Percentiles rank a stretch among this genome's conserved stretches.
Conservation (phyloP, 1,140 invertebrate species). For the Drosophila insularis region DNA sequence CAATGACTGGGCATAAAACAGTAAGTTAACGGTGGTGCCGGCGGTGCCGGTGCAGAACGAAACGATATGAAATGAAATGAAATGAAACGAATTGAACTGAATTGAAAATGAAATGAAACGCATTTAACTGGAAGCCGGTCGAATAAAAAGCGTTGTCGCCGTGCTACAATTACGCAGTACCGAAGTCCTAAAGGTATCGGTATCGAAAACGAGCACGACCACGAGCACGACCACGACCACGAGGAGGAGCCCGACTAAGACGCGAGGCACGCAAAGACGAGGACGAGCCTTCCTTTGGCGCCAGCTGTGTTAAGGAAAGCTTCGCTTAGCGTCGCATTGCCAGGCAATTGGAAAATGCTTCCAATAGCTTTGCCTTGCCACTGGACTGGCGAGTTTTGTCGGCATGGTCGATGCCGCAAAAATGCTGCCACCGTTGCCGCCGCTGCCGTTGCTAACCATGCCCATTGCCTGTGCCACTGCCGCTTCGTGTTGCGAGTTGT, state of each 20-base stretch:
- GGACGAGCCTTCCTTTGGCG: constrained; percentile 38
- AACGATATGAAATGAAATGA: constrained; percentile 29
- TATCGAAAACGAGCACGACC: constrained; percentile 5
- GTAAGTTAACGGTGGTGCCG: constrained; percentile 9
- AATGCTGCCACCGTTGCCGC: background rate
- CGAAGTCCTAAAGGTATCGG: background rate
- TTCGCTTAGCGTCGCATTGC: constrained; percentile 34
- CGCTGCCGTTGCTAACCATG: background rate
- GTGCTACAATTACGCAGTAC: constrained; percentile 11
- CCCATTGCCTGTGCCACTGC: constrained; percentile 15
- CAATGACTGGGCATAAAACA: constrained; percentile 20
- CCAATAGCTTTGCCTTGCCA: constrained; percentile 26
- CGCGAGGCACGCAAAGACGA: constrained; percentile 30
- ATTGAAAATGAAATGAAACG: constrained; percentile 27
- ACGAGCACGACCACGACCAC: background rate
- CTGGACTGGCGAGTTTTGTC: constrained; percentile 44
- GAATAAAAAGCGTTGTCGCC: constrained; percentile 26
- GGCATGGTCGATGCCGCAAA: constrained; percentile 40
- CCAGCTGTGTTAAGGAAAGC: constrained; percentile 48
- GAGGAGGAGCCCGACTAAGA: background rate
- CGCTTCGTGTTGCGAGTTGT: constrained; percentile 70
- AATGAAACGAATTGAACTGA: constrained; percentile 18
- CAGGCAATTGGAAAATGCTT: constrained; percentile 40
- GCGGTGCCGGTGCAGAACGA: constrained; percentile 39
- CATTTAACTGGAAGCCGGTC: constrained; percentile 45